Evolutionary conservation across 2,888 invertebrate genomes (phyloP), one percentile per base, ranked within the genome.

Genomic region (Listrodromus nycthemerus): DNA sequence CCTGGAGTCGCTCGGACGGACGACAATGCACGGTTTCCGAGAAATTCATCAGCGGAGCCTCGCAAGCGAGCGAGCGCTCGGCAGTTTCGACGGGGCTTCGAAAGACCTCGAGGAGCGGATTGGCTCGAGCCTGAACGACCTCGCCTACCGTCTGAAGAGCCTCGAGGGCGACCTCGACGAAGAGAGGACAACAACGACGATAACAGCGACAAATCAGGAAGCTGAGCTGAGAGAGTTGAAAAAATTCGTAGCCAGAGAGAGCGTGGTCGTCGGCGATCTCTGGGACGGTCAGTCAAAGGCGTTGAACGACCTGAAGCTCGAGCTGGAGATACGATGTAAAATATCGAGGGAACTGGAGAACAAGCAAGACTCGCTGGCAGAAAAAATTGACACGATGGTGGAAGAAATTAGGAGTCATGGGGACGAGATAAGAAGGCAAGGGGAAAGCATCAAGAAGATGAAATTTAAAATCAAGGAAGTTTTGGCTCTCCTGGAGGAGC

Each of bases 301-400:
- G 24, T 86, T 94, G 24, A 94, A 94, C 66, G 94, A 95, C 10
- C 87, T 95, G 3, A 95, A 95, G 86, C 93, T 95, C 24, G 94
- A 95, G 1, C 94, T 95, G 19, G 95, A 95, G 2, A 94, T 95
- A 88, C 94, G 94, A 0, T 93, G 95, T 21, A 95, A 91, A 70
- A 86, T 85, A 16, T 86, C 93, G 16, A 92, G 92, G n/a, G 94
- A 95, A 81, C 88, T 94, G 45, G 94, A 91, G 61, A 89, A 93
- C 0, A 95, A 94, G 89, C 94, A 94, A 80, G 92, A 94, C 1
- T 92, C 92, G 30, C 87, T 95, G 16, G 93, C 94, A 21, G 94
- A 95, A 52, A 95, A 94, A 83, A 92, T 95, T 48, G 94, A 95
- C 73, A 94, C 93, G 48, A 89, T 95, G 10, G 94, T 94, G 16